Base-by-base conservation (phyloP, 2,888 invertebrate genomes). In the Fragum fragum region DNA sequence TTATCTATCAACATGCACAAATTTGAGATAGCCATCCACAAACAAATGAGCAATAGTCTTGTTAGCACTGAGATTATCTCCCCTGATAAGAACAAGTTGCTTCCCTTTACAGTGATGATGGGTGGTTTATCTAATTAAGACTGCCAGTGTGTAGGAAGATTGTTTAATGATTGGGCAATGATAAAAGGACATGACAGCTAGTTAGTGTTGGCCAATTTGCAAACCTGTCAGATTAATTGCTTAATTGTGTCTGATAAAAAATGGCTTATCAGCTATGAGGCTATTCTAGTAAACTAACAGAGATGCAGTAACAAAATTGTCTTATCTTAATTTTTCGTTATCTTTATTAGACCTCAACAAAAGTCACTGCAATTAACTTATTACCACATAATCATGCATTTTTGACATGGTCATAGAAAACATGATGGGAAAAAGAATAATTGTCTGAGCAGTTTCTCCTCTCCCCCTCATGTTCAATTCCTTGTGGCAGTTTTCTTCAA, bases 211-310 rank as follows among this genome's bases (percentile, higher is more conserved):
- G 55, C 29, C 36, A 76, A 76, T 76, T 59, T 71, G 63, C 47
- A 42, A 57, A 68, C 69, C 53, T 76, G 76, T 76, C 76, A 76
- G 32, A 55, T 36, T 59, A 42, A 69, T 69, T 68, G 47, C 23
- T 69, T 57, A 69, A 42, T 69, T 47, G 61, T 61, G 39, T 42
- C 39, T 39, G 66, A 66, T 66, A 66, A 63, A 14, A 63, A 63
- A 29, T 36, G 23, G 63, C 21, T 29, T 63, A 57, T 57, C 57
- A 26, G 26, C 26, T 18, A 47, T 57, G 47, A 16, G 47, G 57
- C 26, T 57, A 57, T 57, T 57, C 57, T 57, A n/a, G 57, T 57
- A 21, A 57, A 57, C 26, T 26, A 11, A 18, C 26, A 26, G 57
- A 57, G 26, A 21, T 57, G 57, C 57, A 57, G 57, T 57, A 11